phyloP scores from a whole-genome alignment of 1,140 invertebrate species.

The Danaus plexippus region DNA sequence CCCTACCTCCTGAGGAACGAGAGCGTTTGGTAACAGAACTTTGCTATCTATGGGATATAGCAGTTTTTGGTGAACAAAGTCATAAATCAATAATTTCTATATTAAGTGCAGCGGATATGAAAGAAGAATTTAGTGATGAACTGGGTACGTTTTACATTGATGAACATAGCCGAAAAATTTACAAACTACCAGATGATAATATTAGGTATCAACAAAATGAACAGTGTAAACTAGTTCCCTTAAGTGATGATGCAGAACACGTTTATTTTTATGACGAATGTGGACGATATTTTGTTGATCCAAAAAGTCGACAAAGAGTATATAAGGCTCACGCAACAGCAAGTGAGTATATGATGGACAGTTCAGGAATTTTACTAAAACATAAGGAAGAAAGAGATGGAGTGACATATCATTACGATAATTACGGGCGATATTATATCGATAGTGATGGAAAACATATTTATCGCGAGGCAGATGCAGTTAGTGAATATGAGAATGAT shows the following conservation, averaged over 20 bases:
- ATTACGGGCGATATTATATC: conserved; percentile 56
- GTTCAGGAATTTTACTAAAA: conserved; percentile 49
- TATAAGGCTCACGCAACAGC: conserved; percentile 55
- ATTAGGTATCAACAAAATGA: conserved; percentile 54
- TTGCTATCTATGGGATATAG: conserved; percentile 56
- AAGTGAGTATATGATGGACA: conserved; percentile 63
- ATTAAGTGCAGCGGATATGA: conserved; percentile 49
- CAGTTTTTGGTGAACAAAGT: conserved; percentile 49
- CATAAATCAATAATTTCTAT: conserved; percentile 63
- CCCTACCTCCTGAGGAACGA: conserved; percentile 42
- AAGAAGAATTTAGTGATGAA: conserved; percentile 60
- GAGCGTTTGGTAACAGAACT: conserved; percentile 54
- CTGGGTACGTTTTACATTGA: conserved; percentile 55
- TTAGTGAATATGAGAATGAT: conserved; percentile 65
- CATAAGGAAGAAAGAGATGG: conserved; percentile 52
- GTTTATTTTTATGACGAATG: conserved; percentile 63
- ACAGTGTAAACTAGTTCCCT: conserved; percentile 46
- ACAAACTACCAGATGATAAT: conserved; percentile 43
- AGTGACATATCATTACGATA: conserved; percentile 51
- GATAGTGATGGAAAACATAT: conserved; percentile 53
- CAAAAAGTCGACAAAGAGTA: conserved; percentile 43
- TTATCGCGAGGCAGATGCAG: conserved; percentile 50
- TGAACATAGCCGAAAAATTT: conserved; percentile 59
- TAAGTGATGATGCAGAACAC: conserved; percentile 50
- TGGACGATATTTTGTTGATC: conserved; percentile 57